Evolutionary conservation across 2,797 vertebrate species (phyloP).

Genomic region (Lophotriccus pileatus): DNA sequence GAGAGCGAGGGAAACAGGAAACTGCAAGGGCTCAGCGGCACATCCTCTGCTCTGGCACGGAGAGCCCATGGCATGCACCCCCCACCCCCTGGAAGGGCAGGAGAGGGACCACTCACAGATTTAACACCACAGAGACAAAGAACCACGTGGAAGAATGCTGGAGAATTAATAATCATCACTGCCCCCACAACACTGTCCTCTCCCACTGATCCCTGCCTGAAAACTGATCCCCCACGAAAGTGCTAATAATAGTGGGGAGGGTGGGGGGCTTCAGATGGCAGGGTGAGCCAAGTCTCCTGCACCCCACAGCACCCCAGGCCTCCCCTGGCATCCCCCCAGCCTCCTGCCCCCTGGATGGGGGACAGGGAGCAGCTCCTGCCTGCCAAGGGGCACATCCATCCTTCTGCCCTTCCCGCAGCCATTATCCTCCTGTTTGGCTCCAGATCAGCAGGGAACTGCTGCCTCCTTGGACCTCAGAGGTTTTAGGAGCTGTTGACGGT

Average conservation of each 20-base stretch:
- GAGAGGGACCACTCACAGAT: neutral
- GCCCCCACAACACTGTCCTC: neutral
- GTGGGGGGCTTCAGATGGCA: neutral
- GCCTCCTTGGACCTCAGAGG: neutral
- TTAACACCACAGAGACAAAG: rapidly evolving
- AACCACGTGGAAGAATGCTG: rapidly evolving
- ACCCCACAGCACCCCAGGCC: neutral
- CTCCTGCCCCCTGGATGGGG: neutral
- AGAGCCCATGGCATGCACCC: slow-evolving; percentile 20
- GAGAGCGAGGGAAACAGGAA: slow-evolving; percentile 77
- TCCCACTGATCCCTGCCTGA: neutral
- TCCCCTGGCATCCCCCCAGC: neutral
- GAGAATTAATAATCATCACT: neutral
- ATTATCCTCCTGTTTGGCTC: neutral
- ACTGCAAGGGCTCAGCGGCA: neutral
- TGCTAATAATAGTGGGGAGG: slow-evolving; percentile 20
- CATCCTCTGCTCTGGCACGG: neutral
- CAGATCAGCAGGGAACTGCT: neutral
- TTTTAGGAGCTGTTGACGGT: neutral
- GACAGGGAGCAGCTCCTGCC: neutral
- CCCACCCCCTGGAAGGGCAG: neutral
- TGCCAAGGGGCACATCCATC: rapidly evolving
- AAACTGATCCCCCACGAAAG: neutral
- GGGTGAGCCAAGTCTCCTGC: neutral
- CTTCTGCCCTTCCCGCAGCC: neutral